Conservation (phyloP, 1,140 invertebrate species). For the Semibalanus balanoides region DNA sequence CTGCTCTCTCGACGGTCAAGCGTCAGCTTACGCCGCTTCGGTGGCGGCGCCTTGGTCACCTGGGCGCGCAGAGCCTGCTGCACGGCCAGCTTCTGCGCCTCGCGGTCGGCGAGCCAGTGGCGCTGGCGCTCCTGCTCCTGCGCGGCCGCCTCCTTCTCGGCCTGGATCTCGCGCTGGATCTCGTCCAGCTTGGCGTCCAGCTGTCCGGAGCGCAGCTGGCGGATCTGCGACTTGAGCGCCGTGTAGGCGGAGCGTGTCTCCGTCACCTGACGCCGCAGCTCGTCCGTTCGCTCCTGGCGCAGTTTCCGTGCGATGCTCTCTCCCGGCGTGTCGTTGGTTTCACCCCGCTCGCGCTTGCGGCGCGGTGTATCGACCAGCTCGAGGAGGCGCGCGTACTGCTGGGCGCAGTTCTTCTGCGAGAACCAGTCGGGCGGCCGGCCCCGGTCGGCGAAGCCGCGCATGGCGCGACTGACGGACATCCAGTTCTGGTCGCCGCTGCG, state of each 20-base stretch:
- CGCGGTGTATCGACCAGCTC: constrained; percentile 75
- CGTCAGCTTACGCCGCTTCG: constrained; percentile 7
- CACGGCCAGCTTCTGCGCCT: constrained; percentile 42
- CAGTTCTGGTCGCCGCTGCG: constrained; percentile 86
- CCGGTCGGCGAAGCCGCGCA: constrained; percentile 50
- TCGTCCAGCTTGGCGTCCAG: constrained; percentile 51
- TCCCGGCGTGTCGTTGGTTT: constrained; percentile 54
- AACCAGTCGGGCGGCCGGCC: constrained; percentile 74
- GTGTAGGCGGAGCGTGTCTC: constrained; percentile 55
- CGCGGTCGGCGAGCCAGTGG: constrained; percentile 52
- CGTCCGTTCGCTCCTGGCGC: constrained; percentile 54
- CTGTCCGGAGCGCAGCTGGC: constrained; percentile 36
- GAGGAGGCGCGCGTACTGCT: constrained; percentile 68
- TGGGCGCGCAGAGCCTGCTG: constrained; percentile 31
- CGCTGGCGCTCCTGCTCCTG: constrained; percentile 43
- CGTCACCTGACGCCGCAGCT: constrained; percentile 52
- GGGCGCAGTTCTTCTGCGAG: constrained; percentile 77
- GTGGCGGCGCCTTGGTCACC: constrained; percentile 9
- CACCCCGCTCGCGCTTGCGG: constrained; percentile 59
- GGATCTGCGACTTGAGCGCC: constrained; percentile 47
- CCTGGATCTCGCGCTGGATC: constrained; percentile 55
- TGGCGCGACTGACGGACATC: constrained; percentile 71
- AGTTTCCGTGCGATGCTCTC: constrained; percentile 62
- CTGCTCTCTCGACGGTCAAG: constrained; percentile 23
- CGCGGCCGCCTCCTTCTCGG: constrained; percentile 38